Percentiles rank a stretch among this genome's conserved stretches.
Evolutionary conservation across 2,113 vertebrate species (phyloP).

Genomic region (Orientallactaga bullata): DNA sequence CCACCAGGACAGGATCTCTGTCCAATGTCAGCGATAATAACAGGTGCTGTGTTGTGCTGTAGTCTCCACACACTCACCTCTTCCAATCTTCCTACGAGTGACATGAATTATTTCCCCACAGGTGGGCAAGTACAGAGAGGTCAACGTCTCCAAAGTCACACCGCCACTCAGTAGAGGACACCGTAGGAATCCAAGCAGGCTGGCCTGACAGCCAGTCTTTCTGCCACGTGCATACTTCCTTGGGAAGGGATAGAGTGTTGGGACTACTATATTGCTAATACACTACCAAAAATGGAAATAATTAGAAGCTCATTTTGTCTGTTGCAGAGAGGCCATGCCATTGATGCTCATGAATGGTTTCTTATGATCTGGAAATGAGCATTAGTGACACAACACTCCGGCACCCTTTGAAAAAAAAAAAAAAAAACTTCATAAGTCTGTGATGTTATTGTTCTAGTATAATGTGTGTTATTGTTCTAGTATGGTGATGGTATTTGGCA

Average conservation of each 20-base stretch:
- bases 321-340: neutral
- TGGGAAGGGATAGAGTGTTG: neutral
- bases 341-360: neutral
- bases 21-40: neutral
- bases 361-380: neutral
- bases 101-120: neutral
- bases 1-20: neutral
- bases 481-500: neutral
- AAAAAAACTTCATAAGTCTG: no score
- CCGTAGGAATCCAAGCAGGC: neutral
- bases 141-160: neutral
- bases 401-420: neutral
- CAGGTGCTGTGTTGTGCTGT: neutral
- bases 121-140: neutral
- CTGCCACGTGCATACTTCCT: neutral
- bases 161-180: neutral
- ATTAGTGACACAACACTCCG: neutral
- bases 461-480: neutral
- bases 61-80: neutral
- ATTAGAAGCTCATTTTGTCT: neutral
- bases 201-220: neutral
- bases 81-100: neutral
- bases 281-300: neutral
- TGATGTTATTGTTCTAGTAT: fast-evolving
- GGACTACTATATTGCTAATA: neutral